A percentile compares a stretch with the other conserved stretches of the same genome.
phyloP scores from a whole-genome alignment of 2,888 invertebrate species.

The Osedax frankpressi region DNA sequence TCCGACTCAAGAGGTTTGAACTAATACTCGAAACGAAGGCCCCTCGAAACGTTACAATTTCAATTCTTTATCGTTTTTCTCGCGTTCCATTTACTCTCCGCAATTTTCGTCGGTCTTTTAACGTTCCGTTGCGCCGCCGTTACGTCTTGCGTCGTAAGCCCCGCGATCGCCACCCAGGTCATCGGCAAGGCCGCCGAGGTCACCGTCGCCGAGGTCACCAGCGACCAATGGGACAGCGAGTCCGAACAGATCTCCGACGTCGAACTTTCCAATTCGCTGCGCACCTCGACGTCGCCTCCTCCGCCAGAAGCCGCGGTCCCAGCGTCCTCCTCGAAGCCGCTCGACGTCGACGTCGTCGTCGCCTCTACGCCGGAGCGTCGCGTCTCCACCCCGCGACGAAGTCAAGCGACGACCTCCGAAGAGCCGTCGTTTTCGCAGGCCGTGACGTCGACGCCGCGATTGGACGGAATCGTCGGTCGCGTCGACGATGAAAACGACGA shows the following conservation, averaged over 20 bases:
- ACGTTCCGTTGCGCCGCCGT: not conserved
- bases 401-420: too few relatives aligned
- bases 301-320: not conserved
- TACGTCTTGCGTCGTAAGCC: not conserved
- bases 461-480: too few relatives aligned
- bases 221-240: constrained; percentile 13
- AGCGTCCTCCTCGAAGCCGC: not conserved
- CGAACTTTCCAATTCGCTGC: not conserved
- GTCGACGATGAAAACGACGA: not conserved
- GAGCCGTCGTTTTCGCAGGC: not conserved
- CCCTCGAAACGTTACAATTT: too few relatives aligned
- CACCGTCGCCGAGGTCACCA: not conserved
- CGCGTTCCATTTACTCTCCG: too few relatives aligned
- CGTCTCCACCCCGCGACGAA: too few relatives aligned
- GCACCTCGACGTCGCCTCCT: not conserved
- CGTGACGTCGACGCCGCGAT: not conserved
- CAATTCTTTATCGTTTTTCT: too few relatives aligned
- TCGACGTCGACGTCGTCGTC: not conserved
- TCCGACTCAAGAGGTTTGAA: not conserved
- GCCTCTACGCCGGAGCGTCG: too few relatives aligned
- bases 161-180: not conserved
- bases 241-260: constrained; percentile 2
- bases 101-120: not conserved
- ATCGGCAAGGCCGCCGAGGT: not conserved
- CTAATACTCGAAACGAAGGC: too few relatives aligned